phyloP scores from a whole-genome alignment of 2,797 vertebrate genomes.

The Pseudomugil gertrudae region DNA sequence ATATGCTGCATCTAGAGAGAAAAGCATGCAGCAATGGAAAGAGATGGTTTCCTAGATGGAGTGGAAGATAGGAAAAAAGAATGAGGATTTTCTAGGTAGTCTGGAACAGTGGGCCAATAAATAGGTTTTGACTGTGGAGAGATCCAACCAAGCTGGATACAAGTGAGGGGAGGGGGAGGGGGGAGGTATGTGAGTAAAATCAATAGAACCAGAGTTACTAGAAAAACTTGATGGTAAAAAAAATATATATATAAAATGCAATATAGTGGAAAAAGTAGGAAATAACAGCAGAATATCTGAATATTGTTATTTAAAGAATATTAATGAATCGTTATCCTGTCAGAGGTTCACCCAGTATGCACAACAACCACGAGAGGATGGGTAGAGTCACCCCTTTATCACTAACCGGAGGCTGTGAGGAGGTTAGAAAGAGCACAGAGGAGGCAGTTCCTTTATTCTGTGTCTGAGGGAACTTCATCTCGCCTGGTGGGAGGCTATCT shows the following conservation, averaged over 20 bases:
- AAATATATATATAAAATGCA: not conserved
- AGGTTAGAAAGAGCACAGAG: not conserved
- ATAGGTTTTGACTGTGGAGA: conserved; percentile 20
- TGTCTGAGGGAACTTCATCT: not conserved
- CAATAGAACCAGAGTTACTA: conserved; percentile 3
- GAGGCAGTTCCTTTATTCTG: not conserved
- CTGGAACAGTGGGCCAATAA: conserved; percentile 28
- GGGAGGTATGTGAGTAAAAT: conserved; percentile 9
- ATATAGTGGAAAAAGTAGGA: not conserved
- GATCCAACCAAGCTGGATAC: conserved; percentile 5
- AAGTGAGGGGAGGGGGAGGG: no score
- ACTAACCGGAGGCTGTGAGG: not conserved
- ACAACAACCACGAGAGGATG: not conserved
- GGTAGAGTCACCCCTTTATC: not conserved
- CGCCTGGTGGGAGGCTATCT: not conserved
- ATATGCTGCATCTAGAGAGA: conserved; percentile 57
- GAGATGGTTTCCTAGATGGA: conserved; percentile 48
- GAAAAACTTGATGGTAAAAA: not conserved
- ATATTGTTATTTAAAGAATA: not conserved
- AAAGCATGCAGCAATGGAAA: conserved; percentile 44
- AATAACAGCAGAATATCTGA: not conserved
- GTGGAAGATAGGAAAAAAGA: conserved; percentile 14
- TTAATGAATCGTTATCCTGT: not conserved
- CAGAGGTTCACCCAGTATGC: no score
- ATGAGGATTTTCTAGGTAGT: conserved; percentile 39